Evolutionary conservation across 2,797 vertebrate genomes (phyloP).

Genomic region (Chelmon rostratus): DNA sequence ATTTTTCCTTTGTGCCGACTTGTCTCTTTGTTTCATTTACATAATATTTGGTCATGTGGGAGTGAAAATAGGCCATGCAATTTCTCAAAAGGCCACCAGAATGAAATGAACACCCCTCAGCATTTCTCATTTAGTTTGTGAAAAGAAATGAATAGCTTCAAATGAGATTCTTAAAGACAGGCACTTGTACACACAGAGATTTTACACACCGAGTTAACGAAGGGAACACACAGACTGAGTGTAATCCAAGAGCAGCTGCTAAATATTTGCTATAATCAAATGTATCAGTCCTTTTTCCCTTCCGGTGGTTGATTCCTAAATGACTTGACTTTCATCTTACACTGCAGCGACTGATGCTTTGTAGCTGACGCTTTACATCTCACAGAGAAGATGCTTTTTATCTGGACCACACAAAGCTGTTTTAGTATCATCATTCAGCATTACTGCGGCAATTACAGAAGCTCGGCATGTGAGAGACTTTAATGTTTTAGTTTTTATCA

Average conservation of each 20-base stretch:
- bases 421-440: slow-evolving; percentile 53
- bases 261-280: slow-evolving; percentile 49
- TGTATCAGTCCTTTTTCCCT: slow-evolving; percentile 37
- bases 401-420: slow-evolving; percentile 55
- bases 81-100: slow-evolving; percentile 59
- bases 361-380: slow-evolving; percentile 55
- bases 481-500: slow-evolving; percentile 54
- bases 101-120: slow-evolving; percentile 71
- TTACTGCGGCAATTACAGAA: slow-evolving; percentile 58
- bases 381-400: slow-evolving; percentile 46
- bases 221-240: slow-evolving; percentile 5
- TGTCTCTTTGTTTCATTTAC: slow-evolving; percentile 57
- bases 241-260: slow-evolving; percentile 62
- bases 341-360: slow-evolving; percentile 56
- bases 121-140: slow-evolving; percentile 74
- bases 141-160: slow-evolving; percentile 76
- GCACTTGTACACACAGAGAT: slow-evolving; percentile 8
- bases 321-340: slow-evolving; percentile 60
- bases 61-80: slow-evolving; percentile 44
- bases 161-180: slow-evolving; percentile 73
- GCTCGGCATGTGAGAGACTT: slow-evolving; percentile 41
- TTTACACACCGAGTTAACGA: background rate
- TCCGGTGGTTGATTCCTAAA: slow-evolving; percentile 54
- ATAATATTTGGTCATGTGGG: slow-evolving; percentile 71
- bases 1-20: slow-evolving; percentile 54